Percentiles rank a stretch among this genome's conserved stretches.
Evolutionary conservation across 2,888 invertebrate species (phyloP).

Genomic region (Lepidocyrtoides sp.): DNA sequence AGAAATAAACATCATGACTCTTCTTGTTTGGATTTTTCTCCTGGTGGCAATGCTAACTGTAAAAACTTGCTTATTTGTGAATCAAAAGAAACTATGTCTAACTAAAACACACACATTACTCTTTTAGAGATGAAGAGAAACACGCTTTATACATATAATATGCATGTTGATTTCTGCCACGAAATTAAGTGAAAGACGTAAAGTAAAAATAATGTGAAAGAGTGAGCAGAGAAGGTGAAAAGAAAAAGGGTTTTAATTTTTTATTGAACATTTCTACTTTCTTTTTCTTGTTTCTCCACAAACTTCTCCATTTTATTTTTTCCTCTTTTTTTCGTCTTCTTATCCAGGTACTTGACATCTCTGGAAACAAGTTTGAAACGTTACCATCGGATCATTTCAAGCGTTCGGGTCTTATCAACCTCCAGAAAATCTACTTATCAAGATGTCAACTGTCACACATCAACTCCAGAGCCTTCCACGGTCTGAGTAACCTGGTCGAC

Average conservation of each 20-base stretch:
- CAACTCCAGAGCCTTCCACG: conserved; percentile 93
- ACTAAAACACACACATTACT: background rate
- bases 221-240: conserved; percentile 23
- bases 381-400: conserved; percentile 93
- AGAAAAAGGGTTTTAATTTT: conserved; percentile 62
- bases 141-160: no score
- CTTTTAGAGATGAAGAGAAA: background rate
- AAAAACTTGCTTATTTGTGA: background rate
- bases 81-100: background rate
- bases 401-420: conserved; percentile 92
- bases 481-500: conserved; percentile 95
- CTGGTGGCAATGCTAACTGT: background rate
- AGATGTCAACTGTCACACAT: conserved; percentile 93
- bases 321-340: conserved; percentile 26
- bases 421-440: conserved; percentile 94
- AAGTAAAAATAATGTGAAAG: background rate
- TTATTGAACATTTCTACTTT: conserved; percentile 47
- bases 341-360: conserved; percentile 94
- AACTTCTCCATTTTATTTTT: background rate
- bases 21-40: background rate
- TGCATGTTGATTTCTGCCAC: background rate
- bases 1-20: no score
- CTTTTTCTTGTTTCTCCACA: background rate
- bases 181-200: background rate
- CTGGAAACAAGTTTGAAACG: conserved; percentile 93